Percentiles rank a stretch among this genome's conserved stretches.
Conservation (phyloP, 2,797 vertebrate species). For the Crocodylus rhombifer region DNA sequence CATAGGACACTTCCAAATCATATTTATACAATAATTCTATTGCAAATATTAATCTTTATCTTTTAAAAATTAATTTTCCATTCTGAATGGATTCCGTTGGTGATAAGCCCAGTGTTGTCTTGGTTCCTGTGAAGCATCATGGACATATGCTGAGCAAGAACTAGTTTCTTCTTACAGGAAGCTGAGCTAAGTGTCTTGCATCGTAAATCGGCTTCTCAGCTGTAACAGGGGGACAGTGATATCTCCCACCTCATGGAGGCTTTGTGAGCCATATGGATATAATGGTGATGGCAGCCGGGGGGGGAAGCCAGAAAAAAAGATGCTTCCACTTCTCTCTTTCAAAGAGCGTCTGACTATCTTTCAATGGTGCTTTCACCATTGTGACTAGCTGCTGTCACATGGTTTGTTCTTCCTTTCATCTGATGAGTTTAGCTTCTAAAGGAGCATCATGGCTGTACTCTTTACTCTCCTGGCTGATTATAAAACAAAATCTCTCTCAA, state of each 20-base stretch:
- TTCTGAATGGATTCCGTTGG: accelerated
- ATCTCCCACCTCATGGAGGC: not conserved
- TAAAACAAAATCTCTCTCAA: too few species aligned
- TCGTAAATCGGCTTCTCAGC: not conserved
- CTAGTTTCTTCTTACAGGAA: not conserved
- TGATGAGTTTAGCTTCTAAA: not conserved
- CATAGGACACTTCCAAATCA: not conserved
- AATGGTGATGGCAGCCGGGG: too few species aligned
- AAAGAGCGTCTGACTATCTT: not conserved
- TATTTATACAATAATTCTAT: not conserved
- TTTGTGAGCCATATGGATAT: not conserved
- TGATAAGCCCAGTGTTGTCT: not conserved
- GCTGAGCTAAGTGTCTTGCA: not conserved
- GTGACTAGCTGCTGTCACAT: not conserved
- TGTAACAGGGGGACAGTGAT: not conserved
- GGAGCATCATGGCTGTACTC: too few species aligned
- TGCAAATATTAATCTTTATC: not conserved
- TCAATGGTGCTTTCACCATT: not conserved
- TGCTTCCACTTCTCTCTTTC: not conserved
- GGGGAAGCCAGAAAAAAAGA: not conserved
- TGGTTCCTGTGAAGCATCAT: not conserved
- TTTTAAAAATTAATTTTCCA: not conserved
- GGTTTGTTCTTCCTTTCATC: not conserved
- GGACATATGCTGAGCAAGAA: not conserved
- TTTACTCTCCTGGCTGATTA: too few species aligned